Conservation (phyloP, 2,113 vertebrate genomes). For the Polyodon spathula region DNA sequence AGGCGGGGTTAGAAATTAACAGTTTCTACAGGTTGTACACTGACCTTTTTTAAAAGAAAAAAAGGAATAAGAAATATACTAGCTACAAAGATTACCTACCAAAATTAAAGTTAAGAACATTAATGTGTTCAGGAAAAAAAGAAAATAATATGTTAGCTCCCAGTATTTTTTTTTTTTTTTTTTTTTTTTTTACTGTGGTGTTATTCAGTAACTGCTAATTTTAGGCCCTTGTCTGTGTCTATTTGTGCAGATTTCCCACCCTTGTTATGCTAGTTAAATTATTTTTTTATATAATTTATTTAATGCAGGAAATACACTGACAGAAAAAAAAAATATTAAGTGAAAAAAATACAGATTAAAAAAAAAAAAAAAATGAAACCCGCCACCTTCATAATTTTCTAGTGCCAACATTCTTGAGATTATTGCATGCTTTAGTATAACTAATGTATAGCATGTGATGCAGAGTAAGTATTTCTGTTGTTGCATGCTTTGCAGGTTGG, state of each 20-base stretch:
- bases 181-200: no score
- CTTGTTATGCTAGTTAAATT: not conserved
- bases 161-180: no score
- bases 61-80: not conserved
- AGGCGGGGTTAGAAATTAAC: slow-evolving; percentile 2
- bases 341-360: slow-evolving; percentile 6
- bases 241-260: slow-evolving; percentile 1
- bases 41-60: not conserved
- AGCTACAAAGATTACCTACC: not conserved
- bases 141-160: no score
- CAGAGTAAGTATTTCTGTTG: slow-evolving; percentile 35
- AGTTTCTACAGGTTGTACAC: no score
- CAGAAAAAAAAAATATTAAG: not conserved
- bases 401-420: slow-evolving; percentile 57
- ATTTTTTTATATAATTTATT: not conserved
- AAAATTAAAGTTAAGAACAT: no score
- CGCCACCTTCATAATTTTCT: slow-evolving; percentile 8
- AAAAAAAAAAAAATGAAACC: slow-evolving; percentile 2
- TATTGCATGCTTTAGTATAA: slow-evolving; percentile 50
- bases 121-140: no score
- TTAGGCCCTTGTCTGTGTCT: not conserved
- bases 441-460: slow-evolving; percentile 46
- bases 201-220: not conserved
- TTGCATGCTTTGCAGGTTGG: slow-evolving; percentile 42
- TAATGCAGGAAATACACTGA: slow-evolving; percentile 14